These are phyloP conservation scores for Euglossa dilemma DNA, from an alignment of 1,140 invertebrate genomes.

Conservation along the genomic window DNA sequence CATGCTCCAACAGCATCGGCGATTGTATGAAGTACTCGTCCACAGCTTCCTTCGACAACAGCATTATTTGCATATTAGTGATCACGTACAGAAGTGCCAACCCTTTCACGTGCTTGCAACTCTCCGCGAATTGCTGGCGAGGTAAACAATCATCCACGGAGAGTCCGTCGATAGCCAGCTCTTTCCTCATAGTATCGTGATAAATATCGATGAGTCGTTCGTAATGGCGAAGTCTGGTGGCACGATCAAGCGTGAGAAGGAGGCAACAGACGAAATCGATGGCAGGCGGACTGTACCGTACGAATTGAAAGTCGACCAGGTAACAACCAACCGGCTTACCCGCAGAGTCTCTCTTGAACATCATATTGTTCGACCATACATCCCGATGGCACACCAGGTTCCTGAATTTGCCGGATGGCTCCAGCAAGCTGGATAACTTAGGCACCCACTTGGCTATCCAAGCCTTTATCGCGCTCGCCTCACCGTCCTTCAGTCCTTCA, in stretches of 20 bases:
- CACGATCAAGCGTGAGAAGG: constrained; percentile 51
- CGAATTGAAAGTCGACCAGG: constrained; percentile 85
- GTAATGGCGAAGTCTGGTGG: constrained; percentile 26
- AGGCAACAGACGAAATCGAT: constrained; percentile 78
- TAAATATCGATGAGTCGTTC: constrained; percentile 50
- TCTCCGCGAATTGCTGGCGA: constrained; percentile 46
- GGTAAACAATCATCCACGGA: constrained; percentile 42
- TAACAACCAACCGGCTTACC: constrained; percentile 75
- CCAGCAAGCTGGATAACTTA: constrained; percentile 70
- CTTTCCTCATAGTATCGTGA: constrained; percentile 30
- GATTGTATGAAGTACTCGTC: constrained; percentile 37
- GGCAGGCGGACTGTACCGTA: constrained; percentile 82
- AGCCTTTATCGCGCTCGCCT: constrained; percentile 35
- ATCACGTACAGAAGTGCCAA: constrained; percentile 26
- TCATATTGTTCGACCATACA: constrained; percentile 85
- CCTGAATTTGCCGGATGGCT: constrained; percentile 78
- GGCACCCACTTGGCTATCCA: constrained; percentile 19
- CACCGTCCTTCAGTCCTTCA: constrained; percentile 18
- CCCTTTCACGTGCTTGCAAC: constrained; percentile 8
- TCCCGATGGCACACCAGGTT: constrained; percentile 85
- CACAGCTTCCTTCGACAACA: constrained; percentile 28
- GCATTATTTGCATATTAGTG: constrained; percentile 55
- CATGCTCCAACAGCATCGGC: constrained; percentile 33
- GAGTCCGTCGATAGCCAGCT: constrained; percentile 40
- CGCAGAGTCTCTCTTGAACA: constrained; percentile 82